A percentile compares a stretch with the other conserved stretches of the same genome.
Conservation (phyloP, 2,113 vertebrate genomes). For the Plecotus auritus region DNA sequence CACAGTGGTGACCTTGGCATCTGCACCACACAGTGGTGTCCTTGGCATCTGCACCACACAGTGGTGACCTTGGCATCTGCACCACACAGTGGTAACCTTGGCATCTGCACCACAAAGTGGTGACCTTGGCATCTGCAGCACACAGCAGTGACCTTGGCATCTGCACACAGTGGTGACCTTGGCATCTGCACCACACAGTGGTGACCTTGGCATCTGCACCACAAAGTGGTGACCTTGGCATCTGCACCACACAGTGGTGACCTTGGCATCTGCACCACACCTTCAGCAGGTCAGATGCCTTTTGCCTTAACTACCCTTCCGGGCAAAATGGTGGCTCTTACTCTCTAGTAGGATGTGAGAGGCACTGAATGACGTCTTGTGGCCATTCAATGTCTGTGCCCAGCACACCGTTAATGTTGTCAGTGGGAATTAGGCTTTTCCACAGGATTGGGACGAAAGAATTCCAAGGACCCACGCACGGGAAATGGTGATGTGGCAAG, state of each 20-base stretch:
- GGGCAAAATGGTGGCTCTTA: neutral
- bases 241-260: no score
- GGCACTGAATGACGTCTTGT: neutral
- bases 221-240: no score
- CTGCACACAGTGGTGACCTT: neutral
- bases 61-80: no score
- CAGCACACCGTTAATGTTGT: neutral
- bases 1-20: no score
- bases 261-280: no score
- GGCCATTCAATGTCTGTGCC: neutral
- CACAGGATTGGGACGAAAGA: neutral
- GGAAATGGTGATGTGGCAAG: neutral
- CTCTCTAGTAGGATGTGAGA: neutral
- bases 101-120: no score
- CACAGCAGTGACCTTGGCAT: neutral
- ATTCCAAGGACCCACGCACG: neutral
- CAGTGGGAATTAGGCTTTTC: neutral
- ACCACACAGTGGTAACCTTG: no score
- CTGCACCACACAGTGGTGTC: no score
- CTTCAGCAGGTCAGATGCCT: neutral
- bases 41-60: no score
- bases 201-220: no score
- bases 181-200: no score
- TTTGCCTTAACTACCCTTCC: neutral
- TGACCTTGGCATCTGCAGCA: no score